phyloP scores from a whole-genome alignment of 2,113 vertebrate genomes.

The Plecotus auritus region DNA sequence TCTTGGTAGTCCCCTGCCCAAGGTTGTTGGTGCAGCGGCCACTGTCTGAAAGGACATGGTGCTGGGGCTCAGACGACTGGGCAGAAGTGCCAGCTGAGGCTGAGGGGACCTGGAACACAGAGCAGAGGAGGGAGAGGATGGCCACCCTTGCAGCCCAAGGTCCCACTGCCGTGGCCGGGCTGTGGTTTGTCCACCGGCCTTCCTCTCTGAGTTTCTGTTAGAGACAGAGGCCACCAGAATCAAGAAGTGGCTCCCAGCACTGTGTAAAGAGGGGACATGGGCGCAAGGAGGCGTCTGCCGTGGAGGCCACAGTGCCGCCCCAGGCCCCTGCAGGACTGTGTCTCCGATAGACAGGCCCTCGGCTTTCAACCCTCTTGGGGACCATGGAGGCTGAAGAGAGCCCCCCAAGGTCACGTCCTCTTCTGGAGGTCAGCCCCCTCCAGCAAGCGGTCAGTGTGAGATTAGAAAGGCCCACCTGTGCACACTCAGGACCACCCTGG shows the following conservation, averaged over 20 bases:
- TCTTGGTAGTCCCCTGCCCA: background rate
- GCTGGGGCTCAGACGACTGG: background rate
- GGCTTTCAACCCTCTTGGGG: no score
- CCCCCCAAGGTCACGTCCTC: no score
- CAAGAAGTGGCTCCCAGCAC: background rate
- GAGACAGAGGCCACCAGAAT: background rate
- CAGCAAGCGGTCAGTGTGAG: background rate
- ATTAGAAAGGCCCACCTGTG: background rate
- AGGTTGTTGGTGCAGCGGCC: no score
- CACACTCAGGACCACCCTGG: background rate
- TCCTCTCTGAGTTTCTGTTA: background rate
- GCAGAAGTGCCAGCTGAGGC: accelerated
- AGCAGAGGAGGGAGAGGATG: no score
- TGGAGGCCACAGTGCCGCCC: background rate
- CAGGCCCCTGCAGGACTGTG: no score
- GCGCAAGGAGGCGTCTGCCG: accelerated
- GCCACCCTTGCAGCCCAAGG: accelerated
- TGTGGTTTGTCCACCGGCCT: background rate
- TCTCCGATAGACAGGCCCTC: no score
- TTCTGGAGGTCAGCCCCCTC: no score
- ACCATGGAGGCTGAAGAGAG: no score
- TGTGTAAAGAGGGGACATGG: background rate
- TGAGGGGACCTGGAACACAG: background rate
- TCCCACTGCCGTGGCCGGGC: background rate
- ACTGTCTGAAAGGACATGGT: background rate